Evolutionary conservation across 2,888 invertebrate genomes (phyloP), one percentile per base, ranked within the genome.

Genomic region (Oscheius sp.): DNA sequence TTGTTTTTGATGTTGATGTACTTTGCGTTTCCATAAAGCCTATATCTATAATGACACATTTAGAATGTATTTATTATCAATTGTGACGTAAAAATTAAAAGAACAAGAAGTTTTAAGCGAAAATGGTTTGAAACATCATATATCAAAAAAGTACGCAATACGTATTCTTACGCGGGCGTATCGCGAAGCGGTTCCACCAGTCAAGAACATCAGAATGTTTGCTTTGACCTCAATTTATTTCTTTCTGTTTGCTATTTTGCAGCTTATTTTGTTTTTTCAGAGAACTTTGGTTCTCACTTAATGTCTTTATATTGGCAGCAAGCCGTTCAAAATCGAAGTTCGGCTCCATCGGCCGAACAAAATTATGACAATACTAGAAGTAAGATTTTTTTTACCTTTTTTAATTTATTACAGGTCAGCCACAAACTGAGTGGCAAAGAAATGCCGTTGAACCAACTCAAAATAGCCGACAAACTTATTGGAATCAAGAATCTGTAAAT

Each of bases 361-460:
- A 32, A 33, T 47, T 2, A 36, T 41, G 49, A 17, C 14, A 32
- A 54, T 8, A 33, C 17, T 36, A 20, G n/a, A n/a, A n/a, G n/a
- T n/a, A 3, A 41, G 41, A 20, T 41, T 49, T 12, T 24, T 24
- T 26, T 6, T 17, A 20, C 2, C 3, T 32, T 20, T 57, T 28
- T 0, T 6, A 26, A 24, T 17, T 26, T 24, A n/a, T 59, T 59
- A 33, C 49, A 54, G 54, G 20, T 9, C 6, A 54, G 20, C n/a
- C 4, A 9, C 14, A 24, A 17, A 33, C 32, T 2, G 54, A 33
- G 9, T 71, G 70, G 38, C 74, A 74, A 74, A 72, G 75, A 51
- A 74, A 72, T 65, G 74, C 74, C 30, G n/a, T n/a, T n/a, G n/a
- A n/a, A n/a, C n/a, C n/a, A 75, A 74, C 59, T 72, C 74, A 12